phyloP scores from a whole-genome alignment of 2,888 invertebrate species.

The Amphimallon solstitiale region DNA sequence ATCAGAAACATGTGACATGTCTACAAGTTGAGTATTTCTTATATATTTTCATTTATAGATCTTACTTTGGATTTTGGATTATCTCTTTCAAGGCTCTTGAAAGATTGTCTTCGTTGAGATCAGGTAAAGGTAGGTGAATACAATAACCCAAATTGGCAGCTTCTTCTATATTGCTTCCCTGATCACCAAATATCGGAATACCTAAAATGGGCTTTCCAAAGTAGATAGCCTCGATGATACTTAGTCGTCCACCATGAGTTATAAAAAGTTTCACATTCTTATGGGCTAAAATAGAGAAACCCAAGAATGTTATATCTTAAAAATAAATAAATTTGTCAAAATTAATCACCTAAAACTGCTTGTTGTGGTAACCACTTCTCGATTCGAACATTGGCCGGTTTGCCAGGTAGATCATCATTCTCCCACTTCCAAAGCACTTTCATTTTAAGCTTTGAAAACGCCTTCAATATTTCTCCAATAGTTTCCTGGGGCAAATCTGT shows the following conservation, averaged over 20 bases:
- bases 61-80: conserved; percentile 42
- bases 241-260: conserved; percentile 47
- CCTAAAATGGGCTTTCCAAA: conserved; percentile 45
- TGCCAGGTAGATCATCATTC: conserved; percentile 53
- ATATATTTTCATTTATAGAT: too few species aligned
- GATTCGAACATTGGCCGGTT: conserved; percentile 61
- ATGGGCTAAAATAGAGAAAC: conserved; percentile 40
- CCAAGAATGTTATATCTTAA: too few species aligned
- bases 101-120: conserved; percentile 42
- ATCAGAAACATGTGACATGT: too few species aligned
- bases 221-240: conserved; percentile 46
- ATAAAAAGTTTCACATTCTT: conserved; percentile 47
- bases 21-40: too few species aligned
- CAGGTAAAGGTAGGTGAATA: conserved; percentile 37
- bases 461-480: conserved; percentile 66
- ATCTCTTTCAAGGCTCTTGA: conserved; percentile 40
- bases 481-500: conserved; percentile 67
- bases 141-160: conserved; percentile 43
- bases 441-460: conserved; percentile 68
- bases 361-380: conserved; percentile 63
- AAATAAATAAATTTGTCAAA: too few species aligned
- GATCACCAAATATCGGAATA: conserved; percentile 46
- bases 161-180: conserved; percentile 40
- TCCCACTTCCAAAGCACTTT: conserved; percentile 68
- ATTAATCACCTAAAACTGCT: conserved; percentile 51